These are phyloP conservation scores for Lepidocyrtoides sp. DNA, from an alignment of 2,888 invertebrate species.

Conservation along the genomic window DNA sequence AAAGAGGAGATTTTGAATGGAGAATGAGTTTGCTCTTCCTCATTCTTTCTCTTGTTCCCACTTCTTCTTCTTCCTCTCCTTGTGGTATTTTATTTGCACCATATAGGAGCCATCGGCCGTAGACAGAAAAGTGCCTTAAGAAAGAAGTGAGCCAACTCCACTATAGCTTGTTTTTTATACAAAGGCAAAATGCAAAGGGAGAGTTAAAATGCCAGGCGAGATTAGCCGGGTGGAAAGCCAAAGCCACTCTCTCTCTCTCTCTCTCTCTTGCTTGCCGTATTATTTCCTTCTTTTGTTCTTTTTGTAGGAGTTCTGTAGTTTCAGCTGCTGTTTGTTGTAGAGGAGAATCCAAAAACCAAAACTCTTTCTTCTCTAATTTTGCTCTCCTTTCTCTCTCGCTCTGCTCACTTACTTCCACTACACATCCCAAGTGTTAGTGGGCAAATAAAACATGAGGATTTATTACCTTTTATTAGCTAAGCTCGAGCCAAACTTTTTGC, in stretches of 20 bases:
- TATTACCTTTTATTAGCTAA: slow-evolving; percentile 81
- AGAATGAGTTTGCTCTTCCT: slow-evolving; percentile 69
- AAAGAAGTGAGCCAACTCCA: not conserved
- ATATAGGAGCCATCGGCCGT: slow-evolving; percentile 7
- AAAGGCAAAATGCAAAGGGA: slow-evolving; percentile 65
- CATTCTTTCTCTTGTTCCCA: slow-evolving; percentile 31
- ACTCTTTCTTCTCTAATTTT: slow-evolving; percentile 73
- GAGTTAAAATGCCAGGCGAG: slow-evolving; percentile 80
- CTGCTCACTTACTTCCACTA: slow-evolving; percentile 79
- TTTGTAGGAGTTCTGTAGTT: slow-evolving; percentile 3
- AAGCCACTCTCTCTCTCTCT: slow-evolving; percentile 56
- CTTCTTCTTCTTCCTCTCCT: slow-evolving; percentile 33
- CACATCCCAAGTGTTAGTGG: slow-evolving; percentile 80
- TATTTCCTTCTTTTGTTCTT: slow-evolving; percentile 64
- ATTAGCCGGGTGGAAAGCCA: slow-evolving; percentile 79
- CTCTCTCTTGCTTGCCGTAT: slow-evolving; percentile 35
- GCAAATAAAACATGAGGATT: slow-evolving; percentile 81
- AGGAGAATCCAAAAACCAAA: slow-evolving; percentile 70
- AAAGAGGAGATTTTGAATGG: slow-evolving; percentile 79
- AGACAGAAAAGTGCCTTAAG: not conserved
- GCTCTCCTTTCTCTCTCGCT: slow-evolving; percentile 60
- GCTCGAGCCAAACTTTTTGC: slow-evolving; percentile 77
- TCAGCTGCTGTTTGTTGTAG: not conserved
- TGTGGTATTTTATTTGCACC: slow-evolving; percentile 66
- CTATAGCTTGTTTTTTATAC: slow-evolving; percentile 45